Conservation (phyloP, 2,113 vertebrate species). For the Phylloscopus whistleri region DNA sequence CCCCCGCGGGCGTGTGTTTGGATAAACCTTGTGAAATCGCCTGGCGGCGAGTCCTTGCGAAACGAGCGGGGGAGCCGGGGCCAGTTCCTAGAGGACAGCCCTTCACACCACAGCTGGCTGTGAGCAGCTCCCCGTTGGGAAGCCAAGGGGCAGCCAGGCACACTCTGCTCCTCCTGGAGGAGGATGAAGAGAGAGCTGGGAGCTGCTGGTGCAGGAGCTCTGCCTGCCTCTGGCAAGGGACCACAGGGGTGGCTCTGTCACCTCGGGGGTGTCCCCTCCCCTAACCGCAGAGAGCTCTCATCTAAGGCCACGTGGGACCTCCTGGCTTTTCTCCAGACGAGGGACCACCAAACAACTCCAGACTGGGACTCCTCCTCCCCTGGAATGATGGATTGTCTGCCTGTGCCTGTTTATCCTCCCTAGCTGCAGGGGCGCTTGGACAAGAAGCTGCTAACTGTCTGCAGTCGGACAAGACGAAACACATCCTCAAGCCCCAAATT, state of each 20-base stretch:
- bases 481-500: neutral
- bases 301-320: neutral
- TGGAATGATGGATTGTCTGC: neutral
- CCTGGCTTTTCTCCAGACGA: neutral
- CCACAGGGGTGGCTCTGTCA: neutral
- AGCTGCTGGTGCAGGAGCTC: neutral
- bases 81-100: conserved; percentile 61
- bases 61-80: neutral
- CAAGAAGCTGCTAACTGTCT: conserved; percentile 4
- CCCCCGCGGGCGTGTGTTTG: neutral
- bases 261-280: neutral
- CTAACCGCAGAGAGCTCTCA: neutral
- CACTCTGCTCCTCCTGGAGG: neutral
- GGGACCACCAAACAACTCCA: neutral
- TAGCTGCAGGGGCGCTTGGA: neutral
- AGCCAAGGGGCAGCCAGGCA: neutral
- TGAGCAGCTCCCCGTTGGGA: neutral
- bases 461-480: neutral
- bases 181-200: neutral
- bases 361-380: neutral
- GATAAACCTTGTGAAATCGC: neutral
- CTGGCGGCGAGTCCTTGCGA: neutral
- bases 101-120: conserved; percentile 46
- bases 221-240: neutral
- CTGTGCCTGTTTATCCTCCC: conserved; percentile 13